Evolutionary conservation across 2,797 vertebrate genomes (phyloP).

Genomic region (Dromococcyx pavoninus): DNA sequence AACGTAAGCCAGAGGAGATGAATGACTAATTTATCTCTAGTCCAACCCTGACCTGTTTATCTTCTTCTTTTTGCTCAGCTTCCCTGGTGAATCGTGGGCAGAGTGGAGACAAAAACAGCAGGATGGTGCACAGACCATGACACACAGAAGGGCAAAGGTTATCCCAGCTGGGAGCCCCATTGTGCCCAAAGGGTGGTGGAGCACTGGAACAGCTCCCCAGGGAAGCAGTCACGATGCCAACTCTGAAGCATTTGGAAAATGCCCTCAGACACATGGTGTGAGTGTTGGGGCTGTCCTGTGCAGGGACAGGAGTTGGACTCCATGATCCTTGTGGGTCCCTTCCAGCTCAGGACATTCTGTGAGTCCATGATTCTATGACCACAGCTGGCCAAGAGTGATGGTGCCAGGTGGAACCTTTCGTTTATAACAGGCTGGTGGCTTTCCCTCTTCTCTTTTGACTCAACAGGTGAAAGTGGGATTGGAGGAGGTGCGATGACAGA

Average conservation of each 20-base stretch:
- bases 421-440: neutral
- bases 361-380: no score
- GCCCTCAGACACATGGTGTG: no score
- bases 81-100: neutral
- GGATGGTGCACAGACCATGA: neutral
- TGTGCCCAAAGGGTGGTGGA: no score
- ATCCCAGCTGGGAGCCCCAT: accelerated
- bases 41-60: neutral
- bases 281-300: no score
- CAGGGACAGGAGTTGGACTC: no score
- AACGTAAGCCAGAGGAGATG: neutral
- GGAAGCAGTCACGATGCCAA: no score
- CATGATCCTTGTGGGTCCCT: no score
- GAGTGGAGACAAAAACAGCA: neutral
- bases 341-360: no score
- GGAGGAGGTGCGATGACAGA: neutral
- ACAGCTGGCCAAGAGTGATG: neutral
- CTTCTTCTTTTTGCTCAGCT: neutral
- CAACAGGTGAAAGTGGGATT: neutral
- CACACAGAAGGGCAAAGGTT: neutral
- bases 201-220: no score
- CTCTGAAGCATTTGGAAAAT: no score
- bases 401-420: neutral
- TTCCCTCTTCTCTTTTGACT: neutral
- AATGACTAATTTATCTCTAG: neutral